A percentile compares a stretch with the other conserved stretches of the same genome.
Evolutionary conservation across 2,113 vertebrate genomes (phyloP).

Genomic region (Saccopteryx leptura): DNA sequence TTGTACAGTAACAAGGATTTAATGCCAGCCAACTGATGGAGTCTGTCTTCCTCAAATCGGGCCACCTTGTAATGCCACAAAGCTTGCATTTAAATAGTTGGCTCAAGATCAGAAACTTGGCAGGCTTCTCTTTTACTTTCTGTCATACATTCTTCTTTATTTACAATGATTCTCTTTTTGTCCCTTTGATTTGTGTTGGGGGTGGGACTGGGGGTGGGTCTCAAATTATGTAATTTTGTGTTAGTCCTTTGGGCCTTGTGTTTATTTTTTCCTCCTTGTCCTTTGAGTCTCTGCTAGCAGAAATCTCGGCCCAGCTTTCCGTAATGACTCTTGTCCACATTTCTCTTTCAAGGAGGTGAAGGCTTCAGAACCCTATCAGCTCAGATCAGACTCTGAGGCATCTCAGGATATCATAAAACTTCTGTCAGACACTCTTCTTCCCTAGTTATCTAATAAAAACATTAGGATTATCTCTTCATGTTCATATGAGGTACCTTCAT

Average conservation of each 20-base stretch:
- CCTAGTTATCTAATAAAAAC: neutral
- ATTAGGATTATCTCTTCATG: neutral
- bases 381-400: neutral
- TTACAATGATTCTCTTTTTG: neutral
- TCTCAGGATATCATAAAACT: neutral
- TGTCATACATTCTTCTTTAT: neutral
- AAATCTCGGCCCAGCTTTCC: rapidly evolving
- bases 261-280: neutral
- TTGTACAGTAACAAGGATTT: conserved; percentile 84
- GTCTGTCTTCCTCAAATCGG: conserved; percentile 75
- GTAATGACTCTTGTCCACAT: neutral
- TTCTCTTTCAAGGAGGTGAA: neutral
- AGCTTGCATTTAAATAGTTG: conserved; percentile 84
- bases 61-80: conserved; percentile 80
- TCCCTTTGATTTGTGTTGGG: neutral
- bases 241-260: neutral
- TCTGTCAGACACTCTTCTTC: neutral
- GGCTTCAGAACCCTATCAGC: neutral
- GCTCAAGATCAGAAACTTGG: conserved; percentile 63
- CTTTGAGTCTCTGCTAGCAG: neutral
- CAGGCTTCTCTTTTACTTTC: conserved; percentile 65
- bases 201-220: neutral
- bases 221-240: neutral
- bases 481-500: neutral
- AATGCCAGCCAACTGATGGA: conserved; percentile 81